Evolutionary conservation across 35 echinoderm and acorn worm genomes (phyloP), one percentile per base, ranked within the genome.

Genomic region (Ophiothrix spiculata): DNA sequence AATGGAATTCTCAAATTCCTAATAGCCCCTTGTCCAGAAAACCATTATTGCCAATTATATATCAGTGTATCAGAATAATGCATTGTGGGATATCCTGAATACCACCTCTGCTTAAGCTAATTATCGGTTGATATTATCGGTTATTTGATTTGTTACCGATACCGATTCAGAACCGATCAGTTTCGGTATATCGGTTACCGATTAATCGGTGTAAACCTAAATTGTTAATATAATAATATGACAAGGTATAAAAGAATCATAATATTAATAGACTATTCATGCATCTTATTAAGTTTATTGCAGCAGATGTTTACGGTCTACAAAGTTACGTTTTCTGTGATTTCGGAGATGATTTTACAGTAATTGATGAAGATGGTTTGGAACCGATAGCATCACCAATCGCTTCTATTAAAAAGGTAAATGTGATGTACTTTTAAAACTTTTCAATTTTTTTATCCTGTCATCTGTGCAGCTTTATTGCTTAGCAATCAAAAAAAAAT

Each of bases 301-400:
- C 89, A 81, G 95, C 84, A 79, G 95, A 94, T 86, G 95, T 98
- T 19, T 88, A 80, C 11, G 95, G 95, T 41, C 75, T 98, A 8
- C 93, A 89, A 64, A 91, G 95, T 81, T 91, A 85, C 34, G 80
- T 40, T 11, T 98, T 98, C 83, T 98, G 95, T 89, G 95, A 98
- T 77, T 98, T 98, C 86, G 95, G 95, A 0, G 80, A 81, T 36
- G 76, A 94, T 34, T 98, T 98, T 49, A 90, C 85, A 31, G 85
- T 98, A 16, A 80, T 90, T n/a, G 95, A 98, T 45, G 37, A 12
- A 0, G 85, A 86, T 60, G 95, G 95, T 19, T 91, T 93, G 46
- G 95, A 98, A 28, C 84, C 88, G 1, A 91, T 56, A 77, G 84
- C 93, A 56, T 84, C 73, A 40, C 93, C 93, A 37, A 79, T 98